Base-by-base conservation (phyloP, 2,888 invertebrate species). In the Itoplectis maculator region DNA sequence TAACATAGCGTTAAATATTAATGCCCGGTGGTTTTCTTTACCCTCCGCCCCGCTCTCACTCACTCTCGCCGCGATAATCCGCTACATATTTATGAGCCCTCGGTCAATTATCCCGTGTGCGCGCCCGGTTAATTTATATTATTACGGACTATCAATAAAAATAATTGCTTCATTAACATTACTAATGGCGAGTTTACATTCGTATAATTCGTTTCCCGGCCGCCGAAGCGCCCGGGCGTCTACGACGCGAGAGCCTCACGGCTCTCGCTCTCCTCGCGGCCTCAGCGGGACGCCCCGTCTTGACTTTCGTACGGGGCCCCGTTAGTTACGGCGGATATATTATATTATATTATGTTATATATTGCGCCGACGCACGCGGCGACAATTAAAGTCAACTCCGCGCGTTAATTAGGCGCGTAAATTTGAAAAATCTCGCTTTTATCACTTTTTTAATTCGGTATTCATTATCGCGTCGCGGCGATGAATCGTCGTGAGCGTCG, bases 81-180 rank as follows among this genome's bases (percentile, higher is more conserved):
- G 45, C 40, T 87, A 85, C 87, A 88, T 88, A 88, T 89, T 89
- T 88, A 89, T 88, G 87, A 88, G 87, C 65, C 69, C 80, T 82
- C 86, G 37, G 74, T 74, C 54, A 88, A 88, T 89, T 87, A 89
- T 87, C 83, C 74, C 79, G 76, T 83, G 79, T 63, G 63, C 65
- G 63, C 65, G 81, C 51, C 70, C 54, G 68, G 85, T 85, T 86
- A 87, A 88, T 87, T 86, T 87, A 88, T 85, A 86, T 88, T 86
- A 89, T 88, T 88, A 87, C 83, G 20, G 78, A 59, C 85, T 84
- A 88, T 88, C 87, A 86, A 89, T 89, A 88, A 88, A 88, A 89
- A 88, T 88, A 88, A 89, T 89, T 85, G 87, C 87, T 88, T 87
- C 87, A 88, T 88, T 87, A 88, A 85, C 85, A 86, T 88, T 86